Evolutionary conservation across 1,140 invertebrate species (phyloP).

Genomic region (Drosophila guanche): DNA sequence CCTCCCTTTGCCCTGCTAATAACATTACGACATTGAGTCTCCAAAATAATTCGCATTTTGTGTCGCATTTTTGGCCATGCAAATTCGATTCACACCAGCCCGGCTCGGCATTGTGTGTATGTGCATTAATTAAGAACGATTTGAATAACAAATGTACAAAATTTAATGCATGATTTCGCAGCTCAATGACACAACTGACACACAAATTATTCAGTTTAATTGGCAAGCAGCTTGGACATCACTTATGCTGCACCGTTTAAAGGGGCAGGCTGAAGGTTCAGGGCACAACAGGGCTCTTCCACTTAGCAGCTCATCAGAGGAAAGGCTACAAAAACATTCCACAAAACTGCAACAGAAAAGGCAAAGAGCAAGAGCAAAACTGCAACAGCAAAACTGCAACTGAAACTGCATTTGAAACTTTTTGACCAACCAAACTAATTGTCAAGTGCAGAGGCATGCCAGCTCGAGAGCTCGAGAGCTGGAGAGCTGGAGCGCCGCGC

Average conservation of each 20-base stretch:
- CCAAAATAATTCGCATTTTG: slow-evolving; percentile 6
- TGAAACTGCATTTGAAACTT: slow-evolving; percentile 53
- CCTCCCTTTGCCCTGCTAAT: background rate
- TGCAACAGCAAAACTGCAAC: slow-evolving; percentile 24
- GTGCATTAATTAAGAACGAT: slow-evolving; percentile 38
- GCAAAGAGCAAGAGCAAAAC: background rate
- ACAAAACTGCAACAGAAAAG: background rate
- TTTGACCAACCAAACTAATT: slow-evolving; percentile 58
- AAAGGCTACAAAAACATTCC: slow-evolving; percentile 19
- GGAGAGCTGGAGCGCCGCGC: slow-evolving; percentile 1
- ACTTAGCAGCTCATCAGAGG: slow-evolving; percentile 1
- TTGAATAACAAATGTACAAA: slow-evolving; percentile 16
- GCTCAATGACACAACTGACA: slow-evolving; percentile 5
- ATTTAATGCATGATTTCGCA: slow-evolving; percentile 3
- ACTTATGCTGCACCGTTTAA: background rate
- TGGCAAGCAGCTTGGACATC: no score
- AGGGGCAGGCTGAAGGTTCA: no score
- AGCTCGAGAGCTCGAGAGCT: slow-evolving; percentile 6
- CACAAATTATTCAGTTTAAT: no score
- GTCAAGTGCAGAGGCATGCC: slow-evolving; percentile 46
- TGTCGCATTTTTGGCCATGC: slow-evolving; percentile 3
- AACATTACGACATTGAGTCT: background rate
- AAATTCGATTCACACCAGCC: slow-evolving; percentile 33
- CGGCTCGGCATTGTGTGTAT: slow-evolving; percentile 2
- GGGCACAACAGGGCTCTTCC: background rate